These are phyloP conservation scores for Gnathonemus echidnorhynchus DNA, from an alignment of 2,113 vertebrate genomes.

Conservation along the genomic window DNA sequence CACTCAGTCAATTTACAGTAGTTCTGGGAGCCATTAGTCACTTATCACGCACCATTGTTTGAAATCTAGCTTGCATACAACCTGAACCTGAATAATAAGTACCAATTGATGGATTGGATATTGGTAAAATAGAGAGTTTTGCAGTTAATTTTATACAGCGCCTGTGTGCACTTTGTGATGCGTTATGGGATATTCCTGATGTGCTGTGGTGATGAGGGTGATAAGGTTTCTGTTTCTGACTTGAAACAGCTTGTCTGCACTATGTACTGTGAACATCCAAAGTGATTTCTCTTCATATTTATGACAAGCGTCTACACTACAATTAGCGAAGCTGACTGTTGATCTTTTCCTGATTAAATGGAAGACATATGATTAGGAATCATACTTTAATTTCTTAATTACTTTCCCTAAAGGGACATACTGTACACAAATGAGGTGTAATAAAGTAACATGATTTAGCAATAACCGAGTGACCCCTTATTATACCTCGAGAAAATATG, in stretches of 20 bases:
- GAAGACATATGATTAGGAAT: constrained; percentile 5
- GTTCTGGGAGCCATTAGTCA: background rate
- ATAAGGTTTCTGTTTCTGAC: background rate
- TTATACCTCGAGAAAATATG: background rate
- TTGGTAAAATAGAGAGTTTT: background rate
- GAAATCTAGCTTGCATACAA: background rate
- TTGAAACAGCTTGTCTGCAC: background rate
- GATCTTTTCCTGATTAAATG: background rate
- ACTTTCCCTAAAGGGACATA: constrained; percentile 3
- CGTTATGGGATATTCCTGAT: background rate
- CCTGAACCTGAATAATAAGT: background rate
- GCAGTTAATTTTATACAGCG: background rate
- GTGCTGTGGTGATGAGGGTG: background rate
- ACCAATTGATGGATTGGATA: background rate
- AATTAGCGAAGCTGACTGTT: background rate
- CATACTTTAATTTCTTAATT: constrained; percentile 1
- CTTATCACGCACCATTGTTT: background rate
- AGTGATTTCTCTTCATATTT: background rate
- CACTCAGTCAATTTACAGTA: background rate
- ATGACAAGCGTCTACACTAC: background rate
- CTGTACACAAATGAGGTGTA: constrained; percentile 11
- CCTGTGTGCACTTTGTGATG: background rate
- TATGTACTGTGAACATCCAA: background rate
- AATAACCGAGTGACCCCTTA: background rate
- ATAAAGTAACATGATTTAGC: background rate